These are phyloP conservation scores for Platycercus adscitus DNA, from an alignment of 2,113 vertebrate genomes.

Conservation along the genomic window DNA sequence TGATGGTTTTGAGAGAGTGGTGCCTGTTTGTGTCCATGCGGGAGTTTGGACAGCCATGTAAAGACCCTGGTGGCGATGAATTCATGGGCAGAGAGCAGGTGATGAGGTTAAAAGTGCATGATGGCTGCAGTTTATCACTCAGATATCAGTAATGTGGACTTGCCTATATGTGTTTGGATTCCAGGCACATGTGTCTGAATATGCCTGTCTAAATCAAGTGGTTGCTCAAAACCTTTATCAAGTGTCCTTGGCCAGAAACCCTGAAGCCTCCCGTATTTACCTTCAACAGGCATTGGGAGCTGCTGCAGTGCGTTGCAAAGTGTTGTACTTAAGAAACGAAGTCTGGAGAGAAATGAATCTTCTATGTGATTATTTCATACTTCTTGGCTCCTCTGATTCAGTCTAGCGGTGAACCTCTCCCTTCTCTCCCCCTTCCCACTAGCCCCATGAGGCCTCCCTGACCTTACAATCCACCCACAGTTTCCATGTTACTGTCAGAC, in stretches of 20 bases:
- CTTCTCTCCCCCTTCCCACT: neutral
- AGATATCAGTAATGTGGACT: neutral
- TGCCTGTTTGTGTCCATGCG: neutral
- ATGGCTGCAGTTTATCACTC: neutral
- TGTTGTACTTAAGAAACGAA: neutral
- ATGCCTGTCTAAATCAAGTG: neutral
- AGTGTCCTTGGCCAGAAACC: neutral
- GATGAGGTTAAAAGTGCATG: neutral
- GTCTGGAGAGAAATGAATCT: neutral
- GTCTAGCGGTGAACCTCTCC: neutral
- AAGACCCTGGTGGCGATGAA: neutral
- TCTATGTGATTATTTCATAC: neutral
- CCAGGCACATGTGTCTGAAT: neutral
- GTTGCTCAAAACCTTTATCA: neutral
- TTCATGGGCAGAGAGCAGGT: neutral
- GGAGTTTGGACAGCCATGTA: neutral
- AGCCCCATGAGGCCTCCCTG: slow-evolving; percentile 18
- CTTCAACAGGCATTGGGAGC: neutral
- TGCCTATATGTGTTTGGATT: neutral
- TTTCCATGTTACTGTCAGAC: slow-evolving; percentile 48
- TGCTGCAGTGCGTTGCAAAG: neutral
- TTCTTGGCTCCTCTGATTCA: neutral
- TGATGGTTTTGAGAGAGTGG: neutral
- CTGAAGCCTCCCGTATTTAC: neutral
- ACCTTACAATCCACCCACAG: neutral